Base-by-base conservation (phyloP, 2,888 invertebrate species). In the Tachina fera region DNA sequence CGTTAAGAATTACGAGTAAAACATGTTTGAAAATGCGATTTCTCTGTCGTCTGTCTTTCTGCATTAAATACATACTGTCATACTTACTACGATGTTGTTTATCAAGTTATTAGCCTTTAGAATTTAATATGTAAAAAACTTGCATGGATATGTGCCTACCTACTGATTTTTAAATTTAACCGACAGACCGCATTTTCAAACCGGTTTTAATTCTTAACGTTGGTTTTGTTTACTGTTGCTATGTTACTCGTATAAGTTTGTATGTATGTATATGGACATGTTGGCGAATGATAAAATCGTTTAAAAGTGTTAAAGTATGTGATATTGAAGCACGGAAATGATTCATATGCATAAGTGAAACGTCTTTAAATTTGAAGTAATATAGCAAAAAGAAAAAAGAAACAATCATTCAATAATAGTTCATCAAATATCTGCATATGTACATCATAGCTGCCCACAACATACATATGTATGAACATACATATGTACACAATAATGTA, bases 1-100 rank as follows among this genome's bases (percentile, higher is more conserved):
- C 31, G 9, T 67, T 39, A 76, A 76, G 11, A 65, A 22, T 16
- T 49, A n/a, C n/a, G n/a, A n/a, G n/a, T n/a, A 10, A 74, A 74
- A 61, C 60, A 56, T 71, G 45, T 56, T 56, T 22, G 9, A 11
- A 19, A 41, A 16, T 51, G 16, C 22, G 19, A 19, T 19, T 31
- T 31, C 10, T 19, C 10, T 19, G 19, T 10, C 22, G 19, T 10
- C 22, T 22, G 22, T 22, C 22, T 10, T 31, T 3, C 31, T 31
- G 31, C 31, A 31, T 31, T 31, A 31, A 31, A 6, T 31, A 6
- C 31, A 31, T 31, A 31, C 31, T 31, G 31, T 6, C 31, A 31
- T 31, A 5, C 31, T 31, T 31, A 31, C 6, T 5, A 31, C 6
- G 6, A 0, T 6, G 31, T 31, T n/a, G n/a, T n/a, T 31, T 31